Conservation (phyloP, 1,140 invertebrate genomes). For the Solenopsis fugax region DNA sequence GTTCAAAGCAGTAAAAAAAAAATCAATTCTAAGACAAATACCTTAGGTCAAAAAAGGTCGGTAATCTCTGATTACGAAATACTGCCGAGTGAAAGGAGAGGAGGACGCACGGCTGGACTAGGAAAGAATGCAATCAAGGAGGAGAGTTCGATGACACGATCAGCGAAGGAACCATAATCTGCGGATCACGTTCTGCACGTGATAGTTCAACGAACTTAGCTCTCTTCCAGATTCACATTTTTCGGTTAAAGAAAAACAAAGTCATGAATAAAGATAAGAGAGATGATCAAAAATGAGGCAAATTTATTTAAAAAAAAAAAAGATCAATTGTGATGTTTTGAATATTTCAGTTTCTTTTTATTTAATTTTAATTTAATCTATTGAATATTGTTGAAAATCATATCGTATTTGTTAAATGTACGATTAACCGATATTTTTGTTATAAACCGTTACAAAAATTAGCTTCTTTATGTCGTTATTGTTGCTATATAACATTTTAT, state of each 20-base stretch:
- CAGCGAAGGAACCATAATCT: constrained; percentile 68
- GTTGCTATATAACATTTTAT: not conserved
- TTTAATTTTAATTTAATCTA: not conserved
- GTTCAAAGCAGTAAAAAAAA: not conserved
- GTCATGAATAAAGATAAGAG: constrained; percentile 12
- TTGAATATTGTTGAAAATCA: not conserved
- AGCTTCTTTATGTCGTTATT: not conserved
- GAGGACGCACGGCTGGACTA: not conserved
- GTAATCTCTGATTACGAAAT: constrained; percentile 33
- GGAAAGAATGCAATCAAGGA: constrained; percentile 57
- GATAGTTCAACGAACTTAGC: constrained; percentile 65
- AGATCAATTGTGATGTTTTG: too few relatives aligned
- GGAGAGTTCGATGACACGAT: constrained; percentile 68
- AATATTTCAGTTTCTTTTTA: not conserved
- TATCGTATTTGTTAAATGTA: not conserved
- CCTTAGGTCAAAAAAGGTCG: not conserved
- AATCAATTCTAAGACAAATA: not conserved
- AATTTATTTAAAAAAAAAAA: not conserved
- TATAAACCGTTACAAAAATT: not conserved
- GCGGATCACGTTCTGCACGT: constrained; percentile 71
- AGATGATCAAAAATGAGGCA: not conserved
- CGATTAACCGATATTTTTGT: not conserved
- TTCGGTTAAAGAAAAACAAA: constrained; percentile 24
- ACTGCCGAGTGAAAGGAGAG: constrained; percentile 57
- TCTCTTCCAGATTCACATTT: constrained; percentile 33